Conservation (phyloP, 2,797 vertebrate species). For the Loris lydekkerianus region DNA sequence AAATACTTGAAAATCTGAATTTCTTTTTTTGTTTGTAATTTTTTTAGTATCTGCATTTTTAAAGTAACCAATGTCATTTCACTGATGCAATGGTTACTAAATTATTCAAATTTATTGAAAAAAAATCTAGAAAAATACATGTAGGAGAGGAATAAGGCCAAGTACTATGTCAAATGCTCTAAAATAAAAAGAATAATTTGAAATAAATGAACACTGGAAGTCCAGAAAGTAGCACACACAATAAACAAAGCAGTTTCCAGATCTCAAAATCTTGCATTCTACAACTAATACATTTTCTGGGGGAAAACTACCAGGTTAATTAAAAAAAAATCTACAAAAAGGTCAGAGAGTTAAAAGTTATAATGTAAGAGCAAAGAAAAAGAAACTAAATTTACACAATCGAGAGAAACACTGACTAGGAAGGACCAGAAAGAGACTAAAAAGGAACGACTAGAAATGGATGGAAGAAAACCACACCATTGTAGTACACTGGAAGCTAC, state of each 20-base stretch:
- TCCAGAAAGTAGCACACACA: background rate
- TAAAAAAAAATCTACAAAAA: background rate
- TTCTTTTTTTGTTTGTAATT: background rate
- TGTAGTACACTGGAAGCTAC: background rate
- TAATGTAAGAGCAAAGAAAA: background rate
- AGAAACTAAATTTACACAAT: background rate
- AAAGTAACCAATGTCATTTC: constrained; percentile 30
- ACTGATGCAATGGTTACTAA: background rate
- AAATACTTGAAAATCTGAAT: constrained; percentile 43
- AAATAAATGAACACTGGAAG: constrained; percentile 29
- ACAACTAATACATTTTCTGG: background rate
- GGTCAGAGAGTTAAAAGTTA: background rate
- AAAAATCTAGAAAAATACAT: constrained; percentile 35
- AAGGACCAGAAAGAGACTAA: background rate
- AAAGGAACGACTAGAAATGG: background rate
- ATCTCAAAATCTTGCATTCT: background rate
- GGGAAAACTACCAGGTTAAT: background rate
- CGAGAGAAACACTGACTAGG: background rate
- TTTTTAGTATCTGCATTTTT: background rate
- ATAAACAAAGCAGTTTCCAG: constrained; percentile 35
- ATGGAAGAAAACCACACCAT: background rate
- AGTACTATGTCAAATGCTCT: constrained; percentile 45
- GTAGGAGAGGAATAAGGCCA: background rate
- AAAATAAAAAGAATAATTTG: constrained; percentile 25
- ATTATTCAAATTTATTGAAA: background rate